phyloP scores from a whole-genome alignment of 2,888 invertebrate species.

The Macrosiphum euphorbiae region DNA sequence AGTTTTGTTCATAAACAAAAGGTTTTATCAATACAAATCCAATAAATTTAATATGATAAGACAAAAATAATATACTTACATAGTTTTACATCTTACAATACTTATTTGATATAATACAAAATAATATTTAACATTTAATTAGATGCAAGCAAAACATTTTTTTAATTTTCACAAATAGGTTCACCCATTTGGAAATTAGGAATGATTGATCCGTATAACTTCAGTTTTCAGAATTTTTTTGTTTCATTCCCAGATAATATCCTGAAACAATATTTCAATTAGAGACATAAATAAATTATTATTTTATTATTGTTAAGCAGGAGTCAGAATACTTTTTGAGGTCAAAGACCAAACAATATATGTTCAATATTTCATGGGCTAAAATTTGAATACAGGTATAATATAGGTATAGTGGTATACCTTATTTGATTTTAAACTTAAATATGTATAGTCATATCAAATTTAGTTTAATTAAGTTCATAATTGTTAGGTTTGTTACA shows the following conservation, averaged over 20 bases:
- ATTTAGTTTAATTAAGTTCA: too few relatives aligned
- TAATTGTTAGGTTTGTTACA: too few relatives aligned
- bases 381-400: too few relatives aligned
- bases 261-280: constrained; percentile 32
- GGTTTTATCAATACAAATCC: neutral
- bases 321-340: too few relatives aligned
- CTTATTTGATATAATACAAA: neutral
- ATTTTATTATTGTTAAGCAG: too few relatives aligned
- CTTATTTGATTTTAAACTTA: too few relatives aligned
- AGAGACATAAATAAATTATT: neutral
- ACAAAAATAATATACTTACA: neutral
- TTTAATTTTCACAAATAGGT: neutral
- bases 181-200: neutral
- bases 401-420: too few relatives aligned
- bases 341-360: too few relatives aligned
- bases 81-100: neutral
- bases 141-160: neutral
- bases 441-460: too few relatives aligned
- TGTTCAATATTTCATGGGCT: too few relatives aligned
- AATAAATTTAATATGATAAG: neutral
- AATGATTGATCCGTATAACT: neutral
- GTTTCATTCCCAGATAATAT: constrained; percentile 59
- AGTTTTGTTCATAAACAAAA: neutral
- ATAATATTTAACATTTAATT: neutral
- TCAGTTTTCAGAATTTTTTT: constrained; percentile 38